phyloP scores from a whole-genome alignment of 2,113 vertebrate genomes.

The Marmota flaviventris region DNA sequence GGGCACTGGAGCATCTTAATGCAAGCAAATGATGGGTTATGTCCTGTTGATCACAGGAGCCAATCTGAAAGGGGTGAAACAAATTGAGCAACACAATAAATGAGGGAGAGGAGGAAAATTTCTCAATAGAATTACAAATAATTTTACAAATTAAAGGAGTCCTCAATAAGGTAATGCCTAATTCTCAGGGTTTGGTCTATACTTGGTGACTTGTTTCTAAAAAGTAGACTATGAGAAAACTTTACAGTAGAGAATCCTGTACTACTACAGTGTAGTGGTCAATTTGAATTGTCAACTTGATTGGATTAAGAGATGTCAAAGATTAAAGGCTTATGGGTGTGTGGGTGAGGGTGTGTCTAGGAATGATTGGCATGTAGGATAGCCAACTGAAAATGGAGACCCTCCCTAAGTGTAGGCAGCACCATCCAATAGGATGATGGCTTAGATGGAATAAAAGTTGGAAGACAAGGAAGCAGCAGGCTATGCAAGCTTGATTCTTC shows the following conservation, averaged over 20 bases:
- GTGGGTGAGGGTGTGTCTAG: too few relatives aligned
- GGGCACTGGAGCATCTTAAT: background rate
- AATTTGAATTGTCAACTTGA: too few relatives aligned
- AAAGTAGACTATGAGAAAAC: conserved; percentile 16
- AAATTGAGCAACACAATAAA: background rate
- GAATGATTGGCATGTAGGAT: too few relatives aligned
- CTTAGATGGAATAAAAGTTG: too few relatives aligned
- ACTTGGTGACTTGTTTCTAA: conserved; percentile 39
- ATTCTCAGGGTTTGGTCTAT: background rate
- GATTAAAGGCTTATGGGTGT: too few relatives aligned
- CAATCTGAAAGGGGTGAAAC: too few relatives aligned
- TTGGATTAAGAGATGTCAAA: too few relatives aligned
- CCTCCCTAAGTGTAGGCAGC: too few relatives aligned
- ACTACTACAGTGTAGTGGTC: background rate
- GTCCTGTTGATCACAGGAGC: background rate
- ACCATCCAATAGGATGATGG: too few relatives aligned
- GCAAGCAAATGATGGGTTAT: background rate
- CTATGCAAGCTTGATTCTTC: too few relatives aligned
- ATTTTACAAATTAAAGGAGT: background rate
- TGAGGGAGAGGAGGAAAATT: background rate
- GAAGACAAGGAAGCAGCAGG: too few relatives aligned
- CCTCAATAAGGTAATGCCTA: background rate
- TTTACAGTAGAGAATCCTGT: background rate
- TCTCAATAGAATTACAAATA: conserved; percentile 47
- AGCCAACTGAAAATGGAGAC: too few relatives aligned